A percentile compares a stretch with the other conserved stretches of the same genome.
These are phyloP conservation scores for Pseudococcus viburni DNA, from an alignment of 2,888 invertebrate genomes.

Conservation along the genomic window DNA sequence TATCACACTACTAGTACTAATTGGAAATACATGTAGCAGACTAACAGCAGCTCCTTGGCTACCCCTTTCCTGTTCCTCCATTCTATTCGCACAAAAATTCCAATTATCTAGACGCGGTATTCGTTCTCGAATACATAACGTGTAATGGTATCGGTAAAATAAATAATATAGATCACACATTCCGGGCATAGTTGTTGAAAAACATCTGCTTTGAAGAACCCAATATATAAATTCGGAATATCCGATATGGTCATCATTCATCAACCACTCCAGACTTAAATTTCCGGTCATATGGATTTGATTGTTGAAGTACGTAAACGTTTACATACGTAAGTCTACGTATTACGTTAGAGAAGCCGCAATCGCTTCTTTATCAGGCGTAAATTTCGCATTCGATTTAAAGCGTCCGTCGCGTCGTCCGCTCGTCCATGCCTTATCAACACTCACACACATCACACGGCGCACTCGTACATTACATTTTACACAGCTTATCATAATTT, in stretches of 20 bases:
- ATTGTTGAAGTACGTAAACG: neutral
- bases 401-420: neutral
- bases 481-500: conserved; percentile 14
- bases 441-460: neutral
- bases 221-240: conserved; percentile 1
- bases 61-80: neutral
- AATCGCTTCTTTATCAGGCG: too few relatives aligned
- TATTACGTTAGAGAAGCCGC: too few relatives aligned
- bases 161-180: neutral
- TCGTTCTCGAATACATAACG: neutral
- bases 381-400: neutral
- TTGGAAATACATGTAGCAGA: neutral
- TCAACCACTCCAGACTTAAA: neutral
- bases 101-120: neutral
- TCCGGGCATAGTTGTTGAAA: conserved; percentile 3
- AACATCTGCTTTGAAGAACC: neutral
- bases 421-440: neutral
- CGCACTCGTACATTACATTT: neutral
- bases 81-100: neutral
- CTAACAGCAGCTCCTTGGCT: neutral
- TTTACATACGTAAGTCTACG: too few relatives aligned
- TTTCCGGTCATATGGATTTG: neutral
- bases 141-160: neutral
- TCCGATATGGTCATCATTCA: conserved; percentile 23
- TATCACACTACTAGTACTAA: neutral